These are phyloP conservation scores for Aplocera efformata DNA, from an alignment of 2,888 invertebrate genomes.

Conservation along the genomic window DNA sequence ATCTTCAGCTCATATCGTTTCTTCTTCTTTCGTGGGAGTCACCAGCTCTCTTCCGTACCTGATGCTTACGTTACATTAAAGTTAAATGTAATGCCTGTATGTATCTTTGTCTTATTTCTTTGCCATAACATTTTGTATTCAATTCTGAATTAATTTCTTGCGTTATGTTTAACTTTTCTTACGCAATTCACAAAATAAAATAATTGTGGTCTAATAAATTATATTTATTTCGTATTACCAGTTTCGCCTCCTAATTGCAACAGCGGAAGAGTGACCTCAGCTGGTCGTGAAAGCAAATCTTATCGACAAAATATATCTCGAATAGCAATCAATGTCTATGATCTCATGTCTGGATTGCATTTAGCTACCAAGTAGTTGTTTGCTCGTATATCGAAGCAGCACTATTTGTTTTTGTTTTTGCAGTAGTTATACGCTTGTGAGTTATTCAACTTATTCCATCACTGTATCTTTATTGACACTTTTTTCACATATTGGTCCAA, in stretches of 20 bases:
- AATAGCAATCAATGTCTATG: constrained; percentile 48
- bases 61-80: no score
- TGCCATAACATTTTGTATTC: constrained; percentile 34
- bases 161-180: constrained; percentile 35
- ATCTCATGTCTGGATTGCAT: constrained; percentile 44
- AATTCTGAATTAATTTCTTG: constrained; percentile 43
- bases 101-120: no score
- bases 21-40: no score
- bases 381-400: constrained; percentile 16
- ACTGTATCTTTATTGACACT: no score
- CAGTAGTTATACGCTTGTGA: not conserved
- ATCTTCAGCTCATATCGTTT: no score
- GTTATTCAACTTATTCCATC: no score
- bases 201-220: no score
- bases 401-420: constrained; percentile 11
- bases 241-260: constrained; percentile 39
- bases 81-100: no score
- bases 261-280: constrained; percentile 31
- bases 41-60: no score
- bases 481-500: no score
- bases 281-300: constrained; percentile 44
- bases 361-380: constrained; percentile 39
- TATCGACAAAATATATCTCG: constrained; percentile 39
- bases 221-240: constrained; percentile 37
- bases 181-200: constrained; percentile 22